Base-by-base conservation (phyloP, 2,888 invertebrate species). In the Lycaena phlaeas region DNA sequence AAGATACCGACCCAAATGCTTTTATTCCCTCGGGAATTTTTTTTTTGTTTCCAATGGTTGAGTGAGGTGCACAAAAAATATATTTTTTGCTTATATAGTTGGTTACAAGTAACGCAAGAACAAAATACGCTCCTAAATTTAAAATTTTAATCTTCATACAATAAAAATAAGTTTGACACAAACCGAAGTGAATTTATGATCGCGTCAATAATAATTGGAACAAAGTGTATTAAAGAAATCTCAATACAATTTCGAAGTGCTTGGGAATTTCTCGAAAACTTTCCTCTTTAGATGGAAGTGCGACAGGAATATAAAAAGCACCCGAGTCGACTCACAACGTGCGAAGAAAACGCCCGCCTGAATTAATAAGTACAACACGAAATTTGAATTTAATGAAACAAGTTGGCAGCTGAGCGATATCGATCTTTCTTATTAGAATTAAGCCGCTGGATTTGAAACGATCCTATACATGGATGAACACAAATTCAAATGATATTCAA, bases 331-430 rank as follows among this genome's bases (percentile, higher is more conserved):
- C 60, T 56, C 56, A 57, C 60, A 56, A 63, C 70, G 77, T 71
- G 68, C 68, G 64, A 63, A 53, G 62, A 60, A 68, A 74, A 69
- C 70, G 69, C 58, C 61, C 62, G 59, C 64, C 68, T 79, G 81
- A 85, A 84, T 85, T 85, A 84, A 85, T 85, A 85, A 85, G 76
- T 81, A 78, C 73, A 84, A 82, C 84, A 79, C 75, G 76, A 81
- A 85, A 85, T 85, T 84, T 85, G 82, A 85, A 85, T 85, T 84
- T 85, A 85, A 85, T 85, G 84, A 85, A 84, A 85, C 84, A 85
- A 85, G 76, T 85, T 85, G 64, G 59, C 79, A 76, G 81, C 81
- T 78, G 82, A 78, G 73, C 65, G 66, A 56, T 72, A 79, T 81
- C 66, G 82, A 82, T 82, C 69, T 52, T 54, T 52, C 59, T 64